Conservation (phyloP, 2,888 invertebrate species). For the Tipula helvola region DNA sequence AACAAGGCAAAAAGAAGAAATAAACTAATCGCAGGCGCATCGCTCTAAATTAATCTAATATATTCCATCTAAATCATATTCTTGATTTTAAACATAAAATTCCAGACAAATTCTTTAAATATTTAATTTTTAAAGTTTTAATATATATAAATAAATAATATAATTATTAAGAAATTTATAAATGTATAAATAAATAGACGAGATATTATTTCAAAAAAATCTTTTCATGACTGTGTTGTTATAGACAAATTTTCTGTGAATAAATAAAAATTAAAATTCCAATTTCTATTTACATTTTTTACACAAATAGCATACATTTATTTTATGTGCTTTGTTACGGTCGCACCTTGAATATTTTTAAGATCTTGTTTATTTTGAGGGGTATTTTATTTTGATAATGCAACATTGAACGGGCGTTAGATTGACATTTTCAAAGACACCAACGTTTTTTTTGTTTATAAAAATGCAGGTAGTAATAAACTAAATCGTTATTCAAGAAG, state of each 20-base stretch:
- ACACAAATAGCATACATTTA: background rate
- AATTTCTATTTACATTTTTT: background rate
- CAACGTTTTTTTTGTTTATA: too few relatives aligned
- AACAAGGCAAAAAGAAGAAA: constrained; percentile 71
- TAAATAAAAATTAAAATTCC: background rate
- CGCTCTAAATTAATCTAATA: background rate
- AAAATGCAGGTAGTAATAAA: too few relatives aligned
- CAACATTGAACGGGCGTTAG: too few relatives aligned
- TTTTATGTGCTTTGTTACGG: background rate
- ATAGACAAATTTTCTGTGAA: background rate
- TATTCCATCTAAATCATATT: background rate
- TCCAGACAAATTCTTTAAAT: background rate
- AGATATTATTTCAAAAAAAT: background rate
- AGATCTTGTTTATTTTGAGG: too few relatives aligned
- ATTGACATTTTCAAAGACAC: too few relatives aligned
- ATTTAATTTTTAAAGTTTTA: background rate
- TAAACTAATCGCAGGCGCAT: constrained; percentile 19
- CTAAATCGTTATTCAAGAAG: too few relatives aligned
- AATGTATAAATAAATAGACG: background rate
- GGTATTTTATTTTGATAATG: too few relatives aligned
- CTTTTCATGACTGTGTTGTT: background rate
- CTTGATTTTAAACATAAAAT: background rate
- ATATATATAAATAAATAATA: background rate
- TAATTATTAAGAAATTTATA: background rate
- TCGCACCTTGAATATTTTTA: too few relatives aligned